These are phyloP conservation scores for Drosophila insularis DNA, from an alignment of 1,140 invertebrate species.

Conservation along the genomic window DNA sequence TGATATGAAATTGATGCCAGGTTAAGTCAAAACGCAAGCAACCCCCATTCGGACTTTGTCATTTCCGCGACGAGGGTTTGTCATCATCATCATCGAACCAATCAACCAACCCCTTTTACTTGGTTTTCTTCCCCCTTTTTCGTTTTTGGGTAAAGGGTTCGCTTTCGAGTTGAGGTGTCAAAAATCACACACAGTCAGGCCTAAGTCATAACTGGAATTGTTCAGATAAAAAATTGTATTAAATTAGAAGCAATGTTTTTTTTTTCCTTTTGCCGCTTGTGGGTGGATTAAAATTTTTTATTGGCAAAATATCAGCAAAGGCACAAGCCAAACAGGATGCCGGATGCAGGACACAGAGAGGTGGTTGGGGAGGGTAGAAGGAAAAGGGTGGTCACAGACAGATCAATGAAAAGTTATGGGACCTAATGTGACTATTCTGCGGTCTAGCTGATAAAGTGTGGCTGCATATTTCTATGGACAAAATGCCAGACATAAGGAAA, in stretches of 20 bases:
- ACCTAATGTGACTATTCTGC: conserved; percentile 1
- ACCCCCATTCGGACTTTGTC: conserved; percentile 32
- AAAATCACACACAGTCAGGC: conserved; percentile 40
- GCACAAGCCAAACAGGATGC: conserved; percentile 15
- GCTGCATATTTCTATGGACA: conserved; percentile 21
- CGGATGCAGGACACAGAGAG: not conserved
- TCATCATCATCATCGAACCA: conserved; percentile 3
- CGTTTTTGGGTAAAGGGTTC: conserved; percentile 41
- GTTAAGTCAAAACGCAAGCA: conserved; percentile 65
- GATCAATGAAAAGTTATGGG: conserved; percentile 4
- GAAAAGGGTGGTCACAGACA: not conserved
- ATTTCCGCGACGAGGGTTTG: conserved; percentile 56
- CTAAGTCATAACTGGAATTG: conserved; percentile 36
- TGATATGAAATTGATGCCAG: conserved; percentile 79
- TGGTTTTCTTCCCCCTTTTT: not conserved
- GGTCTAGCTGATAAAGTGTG: conserved; percentile 6
- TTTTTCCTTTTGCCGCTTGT: conserved; percentile 21
- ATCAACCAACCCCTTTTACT: not conserved
- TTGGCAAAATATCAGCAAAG: conserved; percentile 73
- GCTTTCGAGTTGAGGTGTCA: conserved; percentile 57
- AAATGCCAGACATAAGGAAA: conserved; percentile 21
- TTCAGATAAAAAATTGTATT: conserved; percentile 69
- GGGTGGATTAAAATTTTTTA: conserved; percentile 77
- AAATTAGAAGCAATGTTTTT: conserved; percentile 58
- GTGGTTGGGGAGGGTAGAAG: not conserved